Evolutionary conservation across 2,797 vertebrate species (phyloP).

Genomic region (Falco biarmicus): DNA sequence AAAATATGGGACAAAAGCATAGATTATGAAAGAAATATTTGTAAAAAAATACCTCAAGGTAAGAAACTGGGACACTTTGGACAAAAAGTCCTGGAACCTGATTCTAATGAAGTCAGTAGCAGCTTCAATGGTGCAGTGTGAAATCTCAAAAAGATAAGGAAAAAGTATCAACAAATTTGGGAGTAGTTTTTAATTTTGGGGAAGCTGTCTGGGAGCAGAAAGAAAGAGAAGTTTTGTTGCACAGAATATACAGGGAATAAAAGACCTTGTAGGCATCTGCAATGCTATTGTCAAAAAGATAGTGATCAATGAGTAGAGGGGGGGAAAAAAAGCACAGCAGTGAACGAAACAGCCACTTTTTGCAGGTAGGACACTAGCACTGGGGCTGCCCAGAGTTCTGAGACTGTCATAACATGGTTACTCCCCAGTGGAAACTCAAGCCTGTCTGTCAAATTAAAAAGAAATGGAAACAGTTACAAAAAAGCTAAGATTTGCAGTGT

Average conservation of each 20-base stretch:
- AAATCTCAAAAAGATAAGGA: background rate
- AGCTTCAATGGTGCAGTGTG: background rate
- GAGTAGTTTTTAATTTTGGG: background rate
- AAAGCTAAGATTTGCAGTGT: conserved; percentile 11
- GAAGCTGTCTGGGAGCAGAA: background rate
- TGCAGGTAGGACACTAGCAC: background rate
- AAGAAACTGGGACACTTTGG: background rate
- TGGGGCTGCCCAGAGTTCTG: background rate
- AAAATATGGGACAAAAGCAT: background rate
- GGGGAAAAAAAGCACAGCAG: rapidly evolving
- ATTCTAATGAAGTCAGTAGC: background rate
- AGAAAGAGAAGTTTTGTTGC: background rate
- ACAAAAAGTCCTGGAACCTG: background rate
- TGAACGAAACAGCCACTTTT: background rate
- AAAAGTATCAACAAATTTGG: background rate
- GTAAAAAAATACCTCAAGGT: background rate
- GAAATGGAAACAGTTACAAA: background rate
- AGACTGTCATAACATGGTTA: background rate
- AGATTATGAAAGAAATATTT: background rate
- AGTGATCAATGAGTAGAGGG: background rate
- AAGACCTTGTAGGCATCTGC: background rate
- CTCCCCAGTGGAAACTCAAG: conserved; percentile 11
- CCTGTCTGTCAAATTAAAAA: conserved; percentile 43
- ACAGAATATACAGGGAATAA: background rate
- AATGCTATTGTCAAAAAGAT: background rate